phyloP scores from a whole-genome alignment of 2,888 invertebrate species.

The Sesia apiformis region DNA sequence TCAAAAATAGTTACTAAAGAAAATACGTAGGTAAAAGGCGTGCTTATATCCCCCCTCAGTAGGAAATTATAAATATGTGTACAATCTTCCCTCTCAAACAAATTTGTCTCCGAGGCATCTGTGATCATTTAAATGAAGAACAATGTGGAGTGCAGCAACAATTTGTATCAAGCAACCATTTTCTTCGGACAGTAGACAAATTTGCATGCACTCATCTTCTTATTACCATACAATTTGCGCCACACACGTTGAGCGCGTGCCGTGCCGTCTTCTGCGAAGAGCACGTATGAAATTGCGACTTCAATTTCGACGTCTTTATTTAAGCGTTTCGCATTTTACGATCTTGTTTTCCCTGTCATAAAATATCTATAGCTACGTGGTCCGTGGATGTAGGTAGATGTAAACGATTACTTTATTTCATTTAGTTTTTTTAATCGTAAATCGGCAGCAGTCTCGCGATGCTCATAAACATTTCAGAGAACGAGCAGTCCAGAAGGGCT shows the following conservation, averaged over 20 bases:
- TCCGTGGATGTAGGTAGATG: too few species aligned
- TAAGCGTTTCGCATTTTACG: conserved; percentile 25
- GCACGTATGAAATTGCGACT: conserved; percentile 19
- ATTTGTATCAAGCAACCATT: neutral
- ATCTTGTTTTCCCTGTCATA: neutral
- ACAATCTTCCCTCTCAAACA: too few species aligned
- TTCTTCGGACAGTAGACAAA: conserved; percentile 18
- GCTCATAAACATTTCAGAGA: neutral
- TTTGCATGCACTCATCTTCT: conserved; percentile 32
- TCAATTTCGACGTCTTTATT: conserved; percentile 1
- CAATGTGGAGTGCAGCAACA: too few species aligned
- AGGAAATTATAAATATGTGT: too few species aligned
- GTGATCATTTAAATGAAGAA: too few species aligned
- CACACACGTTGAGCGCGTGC: conserved; percentile 50
- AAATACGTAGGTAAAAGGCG: too few species aligned
- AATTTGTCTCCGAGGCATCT: too few species aligned
- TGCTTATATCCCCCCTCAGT: too few species aligned
- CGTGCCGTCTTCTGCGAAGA: conserved; percentile 26
- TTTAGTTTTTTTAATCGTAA: too few species aligned
- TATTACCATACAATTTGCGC: conserved; percentile 64
- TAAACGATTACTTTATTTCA: too few species aligned
- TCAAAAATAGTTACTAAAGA: too few species aligned
- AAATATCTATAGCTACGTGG: neutral
- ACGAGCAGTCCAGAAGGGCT: neutral
- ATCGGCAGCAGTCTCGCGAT: neutral